phyloP scores from a whole-genome alignment of 2,888 invertebrate genomes.

The Synergus itoensis region DNA sequence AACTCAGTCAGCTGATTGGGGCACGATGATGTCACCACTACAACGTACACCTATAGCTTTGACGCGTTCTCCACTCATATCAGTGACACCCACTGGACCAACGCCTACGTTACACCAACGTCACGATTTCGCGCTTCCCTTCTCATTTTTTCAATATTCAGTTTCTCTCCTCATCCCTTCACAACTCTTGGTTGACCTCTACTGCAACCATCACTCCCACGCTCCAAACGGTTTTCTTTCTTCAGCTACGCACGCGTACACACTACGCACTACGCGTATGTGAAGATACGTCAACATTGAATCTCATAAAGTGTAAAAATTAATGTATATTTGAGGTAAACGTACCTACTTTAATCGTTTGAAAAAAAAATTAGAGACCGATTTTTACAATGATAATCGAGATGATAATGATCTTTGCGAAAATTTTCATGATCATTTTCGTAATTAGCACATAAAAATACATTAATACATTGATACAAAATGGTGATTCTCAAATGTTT shows the following conservation, averaged over 20 bases:
- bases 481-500: no score
- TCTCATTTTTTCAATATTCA: conserved; percentile 40
- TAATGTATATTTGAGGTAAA: no score
- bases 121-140: conserved; percentile 60
- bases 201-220: background rate
- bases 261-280: background rate
- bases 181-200: background rate
- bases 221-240: background rate
- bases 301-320: no score
- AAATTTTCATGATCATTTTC: no score
- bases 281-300: background rate
- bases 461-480: no score
- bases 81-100: conserved; percentile 62
- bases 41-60: conserved; percentile 64
- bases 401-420: no score
- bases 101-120: conserved; percentile 64
- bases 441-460: no score
- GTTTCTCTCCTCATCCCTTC: conserved; percentile 5
- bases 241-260: background rate
- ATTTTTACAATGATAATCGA: no score
- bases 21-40: conserved; percentile 74
- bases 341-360: no score
- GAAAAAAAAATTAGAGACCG: no score
- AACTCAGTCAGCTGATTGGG: conserved; percentile 67
- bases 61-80: conserved; percentile 43